Base-by-base conservation (phyloP, 2,113 vertebrate genomes). In the Chiloscyllium plagiosum region DNA sequence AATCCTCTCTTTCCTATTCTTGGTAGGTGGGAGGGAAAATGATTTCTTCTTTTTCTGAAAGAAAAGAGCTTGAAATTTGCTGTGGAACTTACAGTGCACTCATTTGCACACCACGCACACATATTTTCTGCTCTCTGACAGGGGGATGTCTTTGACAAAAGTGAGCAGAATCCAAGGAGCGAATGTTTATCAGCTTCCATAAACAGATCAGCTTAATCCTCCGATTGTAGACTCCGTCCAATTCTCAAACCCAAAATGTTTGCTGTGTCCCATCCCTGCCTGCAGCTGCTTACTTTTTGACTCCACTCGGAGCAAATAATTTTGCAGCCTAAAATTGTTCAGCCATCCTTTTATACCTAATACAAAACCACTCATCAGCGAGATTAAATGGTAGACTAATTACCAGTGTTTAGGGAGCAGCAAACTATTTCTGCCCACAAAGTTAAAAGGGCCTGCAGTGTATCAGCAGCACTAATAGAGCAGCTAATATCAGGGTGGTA, bases 291-390 rank as follows among this genome's bases (percentile, higher is more conserved):
- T n/a, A 65, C n/a, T 65, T 92, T 37, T n/a, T n/a, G 8, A 24
- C 69, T 70, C 19, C 24, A 22, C 70, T 72, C 7, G 1, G 87
- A 29, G 56, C 56, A 92, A 92, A 66, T 92, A 65, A 37, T 66
- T 33, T 37, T 65, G 29, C 37, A 4, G 7, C 61, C 56, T 92
- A 92, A 66, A 92, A 92, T 92, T 92, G 89, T 92, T 37, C 56
- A 13, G 61, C 19, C 4, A 15, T 92, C 61, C 61, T 92, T n/a
- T 92, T 92, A 37, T 90, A 61, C 52, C 89, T 92, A 92, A 92
- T 92, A 92, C 89, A 92, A 92, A 66, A 92, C 89, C 89, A 66
- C 89, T 92, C 89, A 92, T 92, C 89, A 65, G 61, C 89, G 66
- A 92, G n/a, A 92, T 92, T 92, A 92, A 92, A 66, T 66, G 89